Conservation (phyloP, 2,888 invertebrate species). For the Euzophera pinguis region DNA sequence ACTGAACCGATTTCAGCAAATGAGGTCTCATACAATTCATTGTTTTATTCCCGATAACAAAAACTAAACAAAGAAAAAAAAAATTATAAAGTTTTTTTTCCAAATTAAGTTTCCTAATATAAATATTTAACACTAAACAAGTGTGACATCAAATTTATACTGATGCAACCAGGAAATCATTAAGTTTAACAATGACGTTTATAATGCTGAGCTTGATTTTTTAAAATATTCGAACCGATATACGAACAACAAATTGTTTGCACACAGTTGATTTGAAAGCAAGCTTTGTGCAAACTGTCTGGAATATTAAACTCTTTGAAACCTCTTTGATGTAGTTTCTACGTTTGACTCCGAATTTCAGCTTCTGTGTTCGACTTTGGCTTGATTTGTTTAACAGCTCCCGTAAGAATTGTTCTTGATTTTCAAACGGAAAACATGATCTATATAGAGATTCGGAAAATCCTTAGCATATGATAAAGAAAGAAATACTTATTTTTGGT, state of each 20-base stretch:
- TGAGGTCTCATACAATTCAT: no score
- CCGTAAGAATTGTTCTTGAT: conserved; percentile 20
- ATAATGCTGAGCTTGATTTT: no score
- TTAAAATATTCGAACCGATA: not conserved
- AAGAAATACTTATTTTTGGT: no score
- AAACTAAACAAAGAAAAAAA: no score
- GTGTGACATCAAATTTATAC: no score
- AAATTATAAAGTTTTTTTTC: no score
- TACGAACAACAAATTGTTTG: not conserved
- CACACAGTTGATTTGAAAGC: conserved; percentile 1
- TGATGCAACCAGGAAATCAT: no score
- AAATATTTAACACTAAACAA: no score
- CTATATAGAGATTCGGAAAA: not conserved
- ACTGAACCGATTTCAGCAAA: no score
- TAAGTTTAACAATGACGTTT: not conserved
- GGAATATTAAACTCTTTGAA: conserved; percentile 11
- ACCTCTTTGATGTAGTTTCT: conserved; percentile 10
- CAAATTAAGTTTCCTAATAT: no score
- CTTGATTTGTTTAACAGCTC: conserved; percentile 8
- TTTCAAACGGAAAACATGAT: conserved; percentile 12
- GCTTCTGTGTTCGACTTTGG: conserved; percentile 5
- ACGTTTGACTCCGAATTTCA: conserved; percentile 6
- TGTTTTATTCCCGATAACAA: no score
- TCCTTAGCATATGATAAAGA: no score
- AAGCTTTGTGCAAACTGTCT: conserved; percentile 4